These are phyloP conservation scores for Cataglyphis rosenhaueri DNA, from an alignment of 2,888 invertebrate genomes.

Conservation along the genomic window DNA sequence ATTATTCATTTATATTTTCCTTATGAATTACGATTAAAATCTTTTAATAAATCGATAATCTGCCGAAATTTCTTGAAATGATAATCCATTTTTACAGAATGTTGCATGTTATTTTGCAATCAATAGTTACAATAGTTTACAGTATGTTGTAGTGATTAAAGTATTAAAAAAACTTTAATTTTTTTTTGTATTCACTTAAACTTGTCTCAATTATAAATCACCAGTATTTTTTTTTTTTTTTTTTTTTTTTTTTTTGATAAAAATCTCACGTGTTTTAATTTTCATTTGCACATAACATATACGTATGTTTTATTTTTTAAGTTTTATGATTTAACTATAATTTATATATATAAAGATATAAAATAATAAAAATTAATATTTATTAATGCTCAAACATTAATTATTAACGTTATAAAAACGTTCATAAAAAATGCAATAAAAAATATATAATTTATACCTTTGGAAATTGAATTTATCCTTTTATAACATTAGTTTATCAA, in stretches of 20 bases:
- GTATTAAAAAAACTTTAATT: background rate
- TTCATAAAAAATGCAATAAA: background rate
- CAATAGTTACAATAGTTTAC: too few relatives aligned
- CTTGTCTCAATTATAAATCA: background rate
- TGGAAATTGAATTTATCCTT: conserved; percentile 1
- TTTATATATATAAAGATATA: background rate
- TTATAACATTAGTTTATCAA: conserved; percentile 14
- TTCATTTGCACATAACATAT: background rate
- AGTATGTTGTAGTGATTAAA: too few relatives aligned
- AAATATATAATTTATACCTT: background rate
- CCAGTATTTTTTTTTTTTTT: background rate
- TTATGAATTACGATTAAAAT: background rate
- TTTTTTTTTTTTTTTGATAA: background rate
- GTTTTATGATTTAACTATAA: background rate
- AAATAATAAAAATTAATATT: background rate
- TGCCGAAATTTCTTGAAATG: background rate
- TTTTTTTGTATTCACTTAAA: background rate
- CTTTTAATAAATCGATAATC: background rate
- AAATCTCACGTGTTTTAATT: background rate
- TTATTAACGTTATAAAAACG: background rate
- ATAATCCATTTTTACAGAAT: background rate
- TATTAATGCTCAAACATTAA: background rate
- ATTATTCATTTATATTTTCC: background rate
- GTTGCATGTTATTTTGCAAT: too few relatives aligned
- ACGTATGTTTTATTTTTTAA: background rate